phyloP scores from a whole-genome alignment of 2,888 invertebrate species.

The Polyommatus iphigenia region DNA sequence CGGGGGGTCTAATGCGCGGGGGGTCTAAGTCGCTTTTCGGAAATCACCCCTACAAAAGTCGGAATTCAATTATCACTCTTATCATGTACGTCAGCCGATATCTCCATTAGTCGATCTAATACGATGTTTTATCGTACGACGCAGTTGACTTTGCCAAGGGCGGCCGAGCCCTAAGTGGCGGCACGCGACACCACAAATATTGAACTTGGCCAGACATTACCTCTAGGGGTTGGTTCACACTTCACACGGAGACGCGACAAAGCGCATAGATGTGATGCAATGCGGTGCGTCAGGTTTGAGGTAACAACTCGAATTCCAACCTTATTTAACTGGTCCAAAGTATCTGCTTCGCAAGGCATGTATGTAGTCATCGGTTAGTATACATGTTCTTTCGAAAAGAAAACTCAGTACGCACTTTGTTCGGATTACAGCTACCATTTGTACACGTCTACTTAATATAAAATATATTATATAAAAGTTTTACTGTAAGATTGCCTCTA shows the following conservation, averaged over 20 bases:
- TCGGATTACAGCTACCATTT: no score
- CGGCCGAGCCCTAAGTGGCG: constrained; percentile 37
- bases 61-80: not conserved
- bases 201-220: constrained; percentile 23
- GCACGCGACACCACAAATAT: constrained; percentile 41
- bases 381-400: no score
- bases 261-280: not conserved
- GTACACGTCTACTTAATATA: no score
- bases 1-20: no score
- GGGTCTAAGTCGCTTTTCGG: no score
- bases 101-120: not conserved
- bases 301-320: not conserved
- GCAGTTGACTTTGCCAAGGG: constrained; percentile 39
- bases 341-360: no score
- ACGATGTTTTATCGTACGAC: not conserved
- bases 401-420: no score
- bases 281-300: not conserved
- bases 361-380: no score
- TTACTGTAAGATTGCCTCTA: no score
- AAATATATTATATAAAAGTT: no score
- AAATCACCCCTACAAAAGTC: no score
- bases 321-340: no score
- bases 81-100: not conserved
- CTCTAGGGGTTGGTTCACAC: not conserved
- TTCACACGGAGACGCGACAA: not conserved